Evolutionary conservation across 2,888 invertebrate genomes (phyloP).

Genomic region (Dendrolimus houi): DNA sequence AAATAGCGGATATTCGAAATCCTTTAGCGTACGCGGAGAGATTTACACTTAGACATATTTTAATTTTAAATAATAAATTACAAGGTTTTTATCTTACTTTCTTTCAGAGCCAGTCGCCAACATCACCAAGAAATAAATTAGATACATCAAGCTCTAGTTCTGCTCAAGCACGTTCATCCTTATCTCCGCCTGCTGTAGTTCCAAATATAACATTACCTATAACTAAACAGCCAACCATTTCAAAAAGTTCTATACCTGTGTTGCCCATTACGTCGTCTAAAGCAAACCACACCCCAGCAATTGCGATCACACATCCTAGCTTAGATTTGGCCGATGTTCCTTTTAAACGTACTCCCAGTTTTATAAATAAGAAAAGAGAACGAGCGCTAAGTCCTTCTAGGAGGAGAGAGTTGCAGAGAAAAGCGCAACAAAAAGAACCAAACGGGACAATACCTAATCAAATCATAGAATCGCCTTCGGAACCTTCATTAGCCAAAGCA

Average conservation of each 20-base stretch:
- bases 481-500: constrained; percentile 46
- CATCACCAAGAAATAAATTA: constrained; percentile 69
- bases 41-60: too few species aligned
- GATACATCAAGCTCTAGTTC: constrained; percentile 57
- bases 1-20: too few species aligned
- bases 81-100: background rate
- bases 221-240: constrained; percentile 64
- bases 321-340: constrained; percentile 65
- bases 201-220: constrained; percentile 59
- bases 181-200: constrained; percentile 67
- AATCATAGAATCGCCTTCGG: constrained; percentile 53
- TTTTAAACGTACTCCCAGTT: constrained; percentile 67
- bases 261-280: constrained; percentile 45
- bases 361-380: constrained; percentile 69
- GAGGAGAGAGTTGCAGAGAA: constrained; percentile 64
- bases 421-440: constrained; percentile 55
- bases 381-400: constrained; percentile 69
- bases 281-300: constrained; percentile 66
- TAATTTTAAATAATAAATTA: too few species aligned
- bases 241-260: constrained; percentile 43
- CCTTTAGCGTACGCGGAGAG: too few species aligned
- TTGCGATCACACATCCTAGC: constrained; percentile 76
- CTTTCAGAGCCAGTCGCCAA: constrained; percentile 67
- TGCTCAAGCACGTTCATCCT: constrained; percentile 46
- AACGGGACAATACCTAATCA: constrained; percentile 56